Base-by-base conservation (phyloP, 2,113 vertebrate species). In the Pollimyrus isidori region DNA sequence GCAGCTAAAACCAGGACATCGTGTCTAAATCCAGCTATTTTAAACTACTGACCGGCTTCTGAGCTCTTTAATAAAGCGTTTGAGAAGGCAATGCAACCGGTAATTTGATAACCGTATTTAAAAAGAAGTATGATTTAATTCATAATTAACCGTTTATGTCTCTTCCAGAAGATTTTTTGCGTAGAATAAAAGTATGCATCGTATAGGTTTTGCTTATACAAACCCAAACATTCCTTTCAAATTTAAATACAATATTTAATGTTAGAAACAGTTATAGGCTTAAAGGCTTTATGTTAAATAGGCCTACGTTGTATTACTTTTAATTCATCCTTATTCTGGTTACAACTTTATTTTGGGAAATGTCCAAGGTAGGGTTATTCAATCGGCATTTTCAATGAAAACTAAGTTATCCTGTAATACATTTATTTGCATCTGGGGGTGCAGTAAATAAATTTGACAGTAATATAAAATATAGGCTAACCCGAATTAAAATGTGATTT, bases 401-500 rank as follows among this genome's bases (percentile, higher is more conserved):
- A 73, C 0, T 4, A 13, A 19, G 30, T 39, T 80, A 30, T 69
- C 3, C 3, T 13, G 9, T 65, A 65, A 65, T 76, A 76, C 30
- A 19, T 80, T 19, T 17, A 42, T 80, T 17, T 42, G 73, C 35
- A 42, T 80, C 42, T 80, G 4, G 15, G 6, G 13, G 19, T 7
- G 4, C 19, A 21, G 26, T 76, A 76, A 76, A 26, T 76, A 65
- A 11, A 65, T 26, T 11, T 3, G 23, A 10, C 3, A 69, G 30
- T 13, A 13, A 69, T 69, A 42, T 42, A 42, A 76, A 39, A 80
- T 42, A 42, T 42, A 56, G 53, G 53, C 1, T 21, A 19, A 42
- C 6, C 13, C 35, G 73, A 42, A 15, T 30, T 13, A 19, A 80
- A 39, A 11, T 69, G 88, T 65, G 91, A 90, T 88, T 91, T 69